A percentile compares a stretch with the other conserved stretches of the same genome.
phyloP scores from a whole-genome alignment of 2,888 invertebrate species.

The Melanchra persicariae region DNA sequence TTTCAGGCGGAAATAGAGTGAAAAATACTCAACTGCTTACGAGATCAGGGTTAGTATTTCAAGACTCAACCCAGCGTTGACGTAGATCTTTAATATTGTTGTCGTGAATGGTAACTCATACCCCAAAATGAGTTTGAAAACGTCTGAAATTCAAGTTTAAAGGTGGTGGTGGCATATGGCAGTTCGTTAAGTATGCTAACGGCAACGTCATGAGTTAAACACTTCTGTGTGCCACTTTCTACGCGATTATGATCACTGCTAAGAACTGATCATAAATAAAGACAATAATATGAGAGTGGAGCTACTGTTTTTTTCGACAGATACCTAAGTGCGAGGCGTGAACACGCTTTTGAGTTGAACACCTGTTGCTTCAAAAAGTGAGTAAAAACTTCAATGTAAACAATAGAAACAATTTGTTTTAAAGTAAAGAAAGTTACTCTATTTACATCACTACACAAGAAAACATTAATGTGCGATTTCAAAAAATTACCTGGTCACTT shows the following conservation, averaged over 20 bases:
- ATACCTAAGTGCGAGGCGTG: constrained; percentile 59
- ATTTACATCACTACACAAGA: constrained; percentile 22
- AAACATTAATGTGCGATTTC: constrained; percentile 46
- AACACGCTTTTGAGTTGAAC: constrained; percentile 65
- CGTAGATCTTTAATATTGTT: no score
- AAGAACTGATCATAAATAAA: constrained; percentile 23
- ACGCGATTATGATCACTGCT: constrained; percentile 16
- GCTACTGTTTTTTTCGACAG: constrained; percentile 31
- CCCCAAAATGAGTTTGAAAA: background rate
- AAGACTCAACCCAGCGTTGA: no score
- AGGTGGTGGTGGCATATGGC: constrained; percentile 20
- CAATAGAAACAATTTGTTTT: constrained; percentile 27
- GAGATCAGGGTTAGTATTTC: no score
- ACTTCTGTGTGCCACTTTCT: constrained; percentile 18
- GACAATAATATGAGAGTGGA: constrained; percentile 10
- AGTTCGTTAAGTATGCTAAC: constrained; percentile 18
- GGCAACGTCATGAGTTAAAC: constrained; percentile 12
- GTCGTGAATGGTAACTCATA: constrained; percentile 1
- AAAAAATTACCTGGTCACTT: constrained; percentile 76
- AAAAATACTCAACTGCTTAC: no score
- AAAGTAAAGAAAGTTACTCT: constrained; percentile 19
- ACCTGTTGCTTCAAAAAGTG: constrained; percentile 82
- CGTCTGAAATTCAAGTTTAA: constrained; percentile 16
- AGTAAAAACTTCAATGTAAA: constrained; percentile 57
- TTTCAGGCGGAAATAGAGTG: no score